phyloP scores from a whole-genome alignment of 1,140 invertebrate species.

The Bombus confusus region DNA sequence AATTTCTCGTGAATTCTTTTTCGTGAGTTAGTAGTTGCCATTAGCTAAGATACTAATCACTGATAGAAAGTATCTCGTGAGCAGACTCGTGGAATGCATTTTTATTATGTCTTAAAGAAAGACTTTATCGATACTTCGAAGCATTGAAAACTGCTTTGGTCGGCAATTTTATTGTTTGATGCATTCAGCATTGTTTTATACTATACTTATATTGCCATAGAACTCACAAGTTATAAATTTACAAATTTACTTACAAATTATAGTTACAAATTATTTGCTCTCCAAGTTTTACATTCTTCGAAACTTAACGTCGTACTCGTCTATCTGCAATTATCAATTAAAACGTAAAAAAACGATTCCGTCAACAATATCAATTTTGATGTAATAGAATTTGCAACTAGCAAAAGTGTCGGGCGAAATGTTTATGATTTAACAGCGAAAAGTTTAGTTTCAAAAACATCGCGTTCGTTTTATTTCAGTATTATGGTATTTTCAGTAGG shows the following conservation, averaged over 20 bases:
- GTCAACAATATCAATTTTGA: background rate
- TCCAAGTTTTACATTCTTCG: background rate
- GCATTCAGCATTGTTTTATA: background rate
- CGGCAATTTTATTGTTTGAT: background rate
- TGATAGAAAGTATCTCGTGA: background rate
- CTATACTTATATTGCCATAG: too few relatives aligned
- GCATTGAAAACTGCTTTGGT: background rate
- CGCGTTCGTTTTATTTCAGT: background rate
- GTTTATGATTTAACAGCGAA: background rate
- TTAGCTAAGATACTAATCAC: background rate
- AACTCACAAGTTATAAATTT: too few relatives aligned
- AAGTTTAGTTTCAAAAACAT: background rate
- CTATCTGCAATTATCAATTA: background rate
- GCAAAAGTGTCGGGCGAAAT: background rate
- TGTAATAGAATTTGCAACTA: background rate
- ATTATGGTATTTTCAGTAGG: background rate
- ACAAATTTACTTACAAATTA: background rate
- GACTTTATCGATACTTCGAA: constrained; percentile 28
- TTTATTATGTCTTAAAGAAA: background rate
- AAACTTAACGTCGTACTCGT: too few relatives aligned
- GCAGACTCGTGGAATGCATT: background rate
- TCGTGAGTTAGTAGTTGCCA: background rate
- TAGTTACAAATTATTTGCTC: background rate
- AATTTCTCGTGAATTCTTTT: too few relatives aligned
- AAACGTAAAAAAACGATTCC: background rate